Conservation (phyloP, 2,113 vertebrate species). For the Meles meles region DNA sequence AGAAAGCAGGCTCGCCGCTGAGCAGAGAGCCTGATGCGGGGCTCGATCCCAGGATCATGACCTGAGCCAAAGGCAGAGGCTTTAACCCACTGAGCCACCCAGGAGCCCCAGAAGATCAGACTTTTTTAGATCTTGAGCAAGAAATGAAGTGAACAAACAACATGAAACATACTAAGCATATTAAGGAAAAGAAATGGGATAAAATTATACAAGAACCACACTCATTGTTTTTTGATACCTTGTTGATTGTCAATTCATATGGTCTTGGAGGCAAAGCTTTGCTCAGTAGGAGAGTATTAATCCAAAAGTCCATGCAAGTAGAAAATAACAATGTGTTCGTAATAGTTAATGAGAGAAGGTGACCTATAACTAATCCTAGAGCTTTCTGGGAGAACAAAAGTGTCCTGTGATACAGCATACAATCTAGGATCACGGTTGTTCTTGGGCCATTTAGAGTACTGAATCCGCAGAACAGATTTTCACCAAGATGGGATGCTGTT, state of each 20-base stretch:
- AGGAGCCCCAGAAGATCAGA: neutral
- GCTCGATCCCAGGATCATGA: too few relatives aligned
- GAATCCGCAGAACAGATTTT: neutral
- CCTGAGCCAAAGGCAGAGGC: too few relatives aligned
- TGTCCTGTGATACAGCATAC: rapidly evolving
- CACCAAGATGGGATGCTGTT: neutral
- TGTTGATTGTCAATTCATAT: neutral
- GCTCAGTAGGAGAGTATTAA: neutral
- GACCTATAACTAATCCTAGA: neutral
- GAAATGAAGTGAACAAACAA: neutral
- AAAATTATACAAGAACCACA: neutral
- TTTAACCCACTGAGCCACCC: too few relatives aligned
- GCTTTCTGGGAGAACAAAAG: neutral
- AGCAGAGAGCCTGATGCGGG: too few relatives aligned
- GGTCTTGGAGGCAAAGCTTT: neutral
- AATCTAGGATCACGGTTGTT: neutral
- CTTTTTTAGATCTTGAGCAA: neutral
- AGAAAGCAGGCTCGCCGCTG: too few relatives aligned
- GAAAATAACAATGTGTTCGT: neutral
- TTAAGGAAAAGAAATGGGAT: neutral
- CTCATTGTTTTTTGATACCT: neutral
- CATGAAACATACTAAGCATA: neutral
- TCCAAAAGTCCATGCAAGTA: neutral
- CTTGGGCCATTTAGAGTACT: neutral
- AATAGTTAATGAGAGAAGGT: neutral